Percentiles rank a stretch among this genome's conserved stretches.
Evolutionary conservation across 2,797 vertebrate genomes (phyloP).

Genomic region (Bovichtus diacanthus): DNA sequence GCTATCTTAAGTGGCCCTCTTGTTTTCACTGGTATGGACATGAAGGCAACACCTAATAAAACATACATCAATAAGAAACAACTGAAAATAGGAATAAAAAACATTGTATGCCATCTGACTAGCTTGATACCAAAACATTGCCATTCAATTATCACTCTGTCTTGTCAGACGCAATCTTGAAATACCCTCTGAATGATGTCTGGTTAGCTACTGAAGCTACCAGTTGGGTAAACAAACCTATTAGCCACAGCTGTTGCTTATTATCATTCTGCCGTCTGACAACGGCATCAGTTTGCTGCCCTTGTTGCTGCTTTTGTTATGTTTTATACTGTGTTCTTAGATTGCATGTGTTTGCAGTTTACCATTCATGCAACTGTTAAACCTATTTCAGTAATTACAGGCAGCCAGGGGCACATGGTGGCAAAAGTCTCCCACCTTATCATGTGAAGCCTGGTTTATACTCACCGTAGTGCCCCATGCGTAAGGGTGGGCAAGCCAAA

Average conservation of each 20-base stretch:
- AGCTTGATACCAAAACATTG: background rate
- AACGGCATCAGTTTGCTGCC: background rate
- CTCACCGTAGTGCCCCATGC: no score
- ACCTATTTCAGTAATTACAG: background rate
- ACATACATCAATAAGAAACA: background rate
- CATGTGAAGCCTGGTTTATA: background rate
- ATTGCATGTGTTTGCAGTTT: conserved; percentile 7
- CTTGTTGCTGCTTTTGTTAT: background rate
- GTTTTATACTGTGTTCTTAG: background rate
- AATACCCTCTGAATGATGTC: conserved; percentile 12
- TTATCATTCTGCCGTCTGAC: conserved; percentile 6
- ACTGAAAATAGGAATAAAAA: background rate
- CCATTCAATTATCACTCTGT: background rate
- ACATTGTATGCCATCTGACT: background rate
- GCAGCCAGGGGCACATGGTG: background rate
- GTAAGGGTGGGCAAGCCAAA: no score
- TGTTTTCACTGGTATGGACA: background rate
- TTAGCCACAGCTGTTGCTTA: conserved; percentile 22
- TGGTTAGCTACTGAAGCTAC: background rate
- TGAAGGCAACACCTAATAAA: background rate
- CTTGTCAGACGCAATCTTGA: background rate
- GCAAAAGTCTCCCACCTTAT: background rate
- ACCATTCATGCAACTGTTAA: background rate
- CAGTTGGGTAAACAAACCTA: conserved; percentile 26
- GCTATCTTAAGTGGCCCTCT: background rate